Conservation (phyloP, 2,797 vertebrate genomes). For the Acrossocheilus wenchowensis region DNA sequence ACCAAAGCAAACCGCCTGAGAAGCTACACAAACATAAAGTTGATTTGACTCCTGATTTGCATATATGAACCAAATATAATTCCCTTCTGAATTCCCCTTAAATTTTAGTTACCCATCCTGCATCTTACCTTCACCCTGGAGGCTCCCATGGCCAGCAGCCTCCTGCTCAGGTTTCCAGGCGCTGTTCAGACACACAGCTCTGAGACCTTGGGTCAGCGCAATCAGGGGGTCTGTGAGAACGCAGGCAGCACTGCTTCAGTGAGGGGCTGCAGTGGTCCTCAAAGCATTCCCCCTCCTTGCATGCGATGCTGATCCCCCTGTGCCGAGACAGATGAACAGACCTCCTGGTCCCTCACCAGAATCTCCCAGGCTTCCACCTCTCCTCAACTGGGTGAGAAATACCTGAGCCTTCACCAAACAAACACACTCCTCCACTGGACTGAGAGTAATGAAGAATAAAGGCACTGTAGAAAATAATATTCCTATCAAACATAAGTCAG, state of each 20-base stretch:
- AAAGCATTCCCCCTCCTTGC: conserved; percentile 67
- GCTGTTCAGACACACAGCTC: conserved; percentile 48
- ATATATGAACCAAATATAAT: not conserved
- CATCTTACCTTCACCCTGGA: conserved; percentile 68
- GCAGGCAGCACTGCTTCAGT: conserved; percentile 49
- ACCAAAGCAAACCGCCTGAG: not conserved
- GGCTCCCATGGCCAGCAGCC: conserved; percentile 67
- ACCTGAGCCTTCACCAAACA: conserved; percentile 61
- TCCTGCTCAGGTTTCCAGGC: conserved; percentile 36
- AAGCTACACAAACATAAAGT: not conserved
- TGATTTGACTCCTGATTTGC: not conserved
- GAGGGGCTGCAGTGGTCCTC: conserved; percentile 57
- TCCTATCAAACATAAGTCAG: not conserved
- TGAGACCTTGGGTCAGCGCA: conserved; percentile 30
- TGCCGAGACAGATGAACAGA: conserved; percentile 25
- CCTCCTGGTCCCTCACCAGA: conserved; percentile 66
- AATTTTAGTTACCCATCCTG: not conserved
- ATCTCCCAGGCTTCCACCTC: conserved; percentile 61
- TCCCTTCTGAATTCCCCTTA: not conserved
- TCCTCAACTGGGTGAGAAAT: conserved; percentile 80
- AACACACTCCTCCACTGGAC: conserved; percentile 41
- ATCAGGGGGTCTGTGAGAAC: conserved; percentile 35
- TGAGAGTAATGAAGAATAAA: conserved; percentile 48
- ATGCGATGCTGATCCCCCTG: conserved; percentile 21
- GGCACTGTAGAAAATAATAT: not conserved